Conservation (phyloP, 2,113 vertebrate genomes). For the Phrynosoma platyrhinos region DNA sequence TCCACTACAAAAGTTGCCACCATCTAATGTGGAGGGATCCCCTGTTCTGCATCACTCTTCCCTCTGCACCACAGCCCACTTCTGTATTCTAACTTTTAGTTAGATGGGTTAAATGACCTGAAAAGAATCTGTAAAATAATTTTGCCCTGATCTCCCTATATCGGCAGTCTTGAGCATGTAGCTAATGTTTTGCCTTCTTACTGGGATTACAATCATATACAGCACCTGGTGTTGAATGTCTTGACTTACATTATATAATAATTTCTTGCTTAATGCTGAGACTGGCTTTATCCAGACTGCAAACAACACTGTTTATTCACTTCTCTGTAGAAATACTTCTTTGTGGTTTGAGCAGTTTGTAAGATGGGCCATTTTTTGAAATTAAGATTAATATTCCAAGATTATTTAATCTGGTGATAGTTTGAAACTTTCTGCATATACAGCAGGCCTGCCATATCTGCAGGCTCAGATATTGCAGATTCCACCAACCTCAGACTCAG, state of each 20-base stretch:
- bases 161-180: conserved; percentile 16
- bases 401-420: neutral
- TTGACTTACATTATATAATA: neutral
- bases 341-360: neutral
- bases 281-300: conserved; percentile 18
- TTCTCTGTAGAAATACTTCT: neutral
- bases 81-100: too few species aligned
- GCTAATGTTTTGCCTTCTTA: neutral
- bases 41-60: too few species aligned
- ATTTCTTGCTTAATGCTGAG: neutral
- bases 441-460: too few species aligned
- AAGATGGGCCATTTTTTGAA: neutral
- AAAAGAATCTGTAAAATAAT: conserved; percentile 29
- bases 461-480: too few species aligned
- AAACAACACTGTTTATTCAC: neutral
- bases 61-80: too few species aligned
- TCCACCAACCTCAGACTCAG: too few species aligned
- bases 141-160: neutral
- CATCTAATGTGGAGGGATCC: too few species aligned
- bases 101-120: neutral
- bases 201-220: conserved; percentile 5
- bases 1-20: too few species aligned
- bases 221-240: too few species aligned
- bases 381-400: conserved; percentile 26
- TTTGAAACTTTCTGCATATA: neutral